Conservation (phyloP, 2,113 vertebrate species). For the Etheostoma spectabile region DNA sequence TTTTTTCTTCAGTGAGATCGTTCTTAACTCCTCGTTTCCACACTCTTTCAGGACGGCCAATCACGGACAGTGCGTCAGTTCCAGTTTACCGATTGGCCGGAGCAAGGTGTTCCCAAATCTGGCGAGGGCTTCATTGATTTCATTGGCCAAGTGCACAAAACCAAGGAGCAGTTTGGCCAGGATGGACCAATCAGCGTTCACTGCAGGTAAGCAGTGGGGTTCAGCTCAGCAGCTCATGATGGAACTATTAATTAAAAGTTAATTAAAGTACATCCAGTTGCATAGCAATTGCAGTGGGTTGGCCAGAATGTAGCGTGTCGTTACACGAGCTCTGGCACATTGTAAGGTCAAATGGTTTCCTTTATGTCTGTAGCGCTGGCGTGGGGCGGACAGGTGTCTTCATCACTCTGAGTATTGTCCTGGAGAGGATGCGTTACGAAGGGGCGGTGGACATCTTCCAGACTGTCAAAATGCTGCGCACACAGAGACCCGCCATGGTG, state of each 20-base stretch:
- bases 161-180: constrained; percentile 99
- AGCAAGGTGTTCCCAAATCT: constrained; percentile 97
- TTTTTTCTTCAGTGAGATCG: background rate
- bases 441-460: constrained; percentile 99
- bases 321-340: background rate
- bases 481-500: constrained; percentile 97
- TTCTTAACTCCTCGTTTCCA: background rate
- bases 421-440: constrained; percentile 98
- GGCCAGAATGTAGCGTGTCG: background rate
- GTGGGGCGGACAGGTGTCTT: constrained; percentile 97
- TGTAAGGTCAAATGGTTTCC: background rate
- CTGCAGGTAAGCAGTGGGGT: constrained; percentile 90
- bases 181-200: constrained; percentile 98
- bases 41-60: constrained; percentile 90
- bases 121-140: constrained; percentile 99
- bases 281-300: background rate
- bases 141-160: constrained; percentile 99
- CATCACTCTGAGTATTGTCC: constrained; percentile 96
- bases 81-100: constrained; percentile 99
- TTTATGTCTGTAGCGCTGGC: constrained; percentile 86
- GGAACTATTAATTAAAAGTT: background rate
- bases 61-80: constrained; percentile 98
- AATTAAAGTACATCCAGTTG: background rate
- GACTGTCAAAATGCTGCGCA: constrained; percentile 99
- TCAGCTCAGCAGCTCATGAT: background rate